These are phyloP conservation scores for Poecilia wingei DNA, from an alignment of 2,797 vertebrate genomes.

Conservation along the genomic window DNA sequence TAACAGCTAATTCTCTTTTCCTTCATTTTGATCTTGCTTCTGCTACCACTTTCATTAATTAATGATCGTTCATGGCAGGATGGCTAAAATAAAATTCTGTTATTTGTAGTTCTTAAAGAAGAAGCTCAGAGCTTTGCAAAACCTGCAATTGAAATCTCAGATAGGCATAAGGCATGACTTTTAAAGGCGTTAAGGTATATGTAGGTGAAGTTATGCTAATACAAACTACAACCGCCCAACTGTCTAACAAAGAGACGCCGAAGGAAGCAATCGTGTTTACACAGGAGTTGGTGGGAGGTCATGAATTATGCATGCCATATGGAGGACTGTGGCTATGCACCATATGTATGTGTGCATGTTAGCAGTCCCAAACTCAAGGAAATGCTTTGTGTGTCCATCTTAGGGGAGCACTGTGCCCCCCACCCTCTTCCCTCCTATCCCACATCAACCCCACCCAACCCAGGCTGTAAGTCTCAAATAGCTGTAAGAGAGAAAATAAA, in stretches of 20 bases:
- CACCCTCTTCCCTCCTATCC: neutral
- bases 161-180: neutral
- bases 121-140: neutral
- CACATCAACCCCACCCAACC: conserved; percentile 8
- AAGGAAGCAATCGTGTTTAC: conserved; percentile 62
- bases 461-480: conserved; percentile 38
- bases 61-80: neutral
- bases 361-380: conserved; percentile 45
- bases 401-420: conserved; percentile 33
- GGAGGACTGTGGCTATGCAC: conserved; percentile 30
- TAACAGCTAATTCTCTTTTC: neutral
- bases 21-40: neutral
- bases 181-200: conserved; percentile 18
- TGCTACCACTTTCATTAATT: neutral
- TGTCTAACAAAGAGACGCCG: conserved; percentile 45
- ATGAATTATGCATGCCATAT: conserved; percentile 69
- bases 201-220: conserved; percentile 15
- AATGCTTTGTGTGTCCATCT: conserved; percentile 35
- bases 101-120: neutral
- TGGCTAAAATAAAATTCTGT: neutral
- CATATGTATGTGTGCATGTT: conserved; percentile 40
- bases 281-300: conserved; percentile 64
- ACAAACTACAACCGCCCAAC: conserved; percentile 8
- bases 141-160: neutral
- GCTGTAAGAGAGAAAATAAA: conserved; percentile 44